Conservation (phyloP, 1,140 invertebrate genomes). For the Drosophila repleta region DNA sequence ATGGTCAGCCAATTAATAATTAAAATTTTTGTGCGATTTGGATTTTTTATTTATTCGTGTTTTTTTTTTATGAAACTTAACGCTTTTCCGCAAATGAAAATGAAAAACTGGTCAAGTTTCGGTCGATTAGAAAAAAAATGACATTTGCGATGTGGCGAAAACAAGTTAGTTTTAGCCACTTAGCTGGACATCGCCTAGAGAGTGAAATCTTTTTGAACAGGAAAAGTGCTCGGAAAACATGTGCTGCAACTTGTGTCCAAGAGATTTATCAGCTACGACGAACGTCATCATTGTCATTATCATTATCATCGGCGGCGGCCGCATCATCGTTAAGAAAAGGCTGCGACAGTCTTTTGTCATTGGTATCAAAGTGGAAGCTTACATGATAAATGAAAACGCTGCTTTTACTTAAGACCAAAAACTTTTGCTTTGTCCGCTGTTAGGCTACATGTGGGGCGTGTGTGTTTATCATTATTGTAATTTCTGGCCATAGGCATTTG, state of each 20-base stretch:
- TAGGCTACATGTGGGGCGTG: not conserved
- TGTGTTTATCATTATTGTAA: slow-evolving; percentile 72
- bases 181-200: slow-evolving; percentile 50
- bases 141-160: slow-evolving; percentile 56
- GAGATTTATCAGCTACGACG: slow-evolving; percentile 49
- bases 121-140: slow-evolving; percentile 39
- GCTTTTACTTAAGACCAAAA: slow-evolving; percentile 54
- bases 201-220: slow-evolving; percentile 65
- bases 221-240: slow-evolving; percentile 68
- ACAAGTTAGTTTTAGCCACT: slow-evolving; percentile 44
- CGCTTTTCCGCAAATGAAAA: slow-evolving; percentile 72
- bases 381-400: slow-evolving; percentile 70
- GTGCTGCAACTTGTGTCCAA: slow-evolving; percentile 54
- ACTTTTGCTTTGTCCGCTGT: slow-evolving; percentile 47
- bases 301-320: slow-evolving; percentile 11
- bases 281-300: slow-evolving; percentile 40
- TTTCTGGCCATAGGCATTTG: slow-evolving; percentile 52
- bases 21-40: slow-evolving; percentile 32
- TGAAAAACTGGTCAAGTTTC: slow-evolving; percentile 64
- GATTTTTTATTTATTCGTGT: not conserved
- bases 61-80: slow-evolving; percentile 14
- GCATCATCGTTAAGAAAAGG: slow-evolving; percentile 65
- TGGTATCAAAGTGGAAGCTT: slow-evolving; percentile 32
- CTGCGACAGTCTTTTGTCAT: slow-evolving; percentile 68
- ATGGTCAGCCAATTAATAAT: slow-evolving; percentile 58